phyloP scores from a whole-genome alignment of 2,113 vertebrate species.

The Calidris pygmaea region DNA sequence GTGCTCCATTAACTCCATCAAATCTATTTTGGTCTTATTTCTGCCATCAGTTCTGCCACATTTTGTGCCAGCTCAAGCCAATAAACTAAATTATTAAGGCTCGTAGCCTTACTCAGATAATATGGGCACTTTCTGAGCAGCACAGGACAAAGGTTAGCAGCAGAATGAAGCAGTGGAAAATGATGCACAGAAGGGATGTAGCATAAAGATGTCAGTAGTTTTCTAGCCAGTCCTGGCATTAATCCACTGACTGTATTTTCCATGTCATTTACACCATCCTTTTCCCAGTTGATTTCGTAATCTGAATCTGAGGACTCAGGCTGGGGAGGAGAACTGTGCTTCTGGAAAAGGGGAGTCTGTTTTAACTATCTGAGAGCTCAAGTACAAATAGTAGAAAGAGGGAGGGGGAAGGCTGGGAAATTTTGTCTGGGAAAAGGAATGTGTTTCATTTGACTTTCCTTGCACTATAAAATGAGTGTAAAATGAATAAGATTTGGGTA shows the following conservation, averaged over 20 bases:
- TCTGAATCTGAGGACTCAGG: not conserved
- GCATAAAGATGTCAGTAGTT: not conserved
- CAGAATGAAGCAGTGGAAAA: not conserved
- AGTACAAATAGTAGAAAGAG: not conserved
- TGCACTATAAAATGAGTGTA: not conserved
- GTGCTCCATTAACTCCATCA: constrained; percentile 41
- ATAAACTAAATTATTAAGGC: constrained; percentile 37
- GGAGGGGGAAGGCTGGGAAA: not conserved
- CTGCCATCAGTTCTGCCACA: constrained; percentile 37
- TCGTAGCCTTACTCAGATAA: not conserved
- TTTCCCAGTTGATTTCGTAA: not conserved
- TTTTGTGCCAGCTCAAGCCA: constrained; percentile 22
- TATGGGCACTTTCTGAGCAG: not conserved
- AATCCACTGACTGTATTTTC: not conserved
- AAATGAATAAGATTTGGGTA: not conserved
- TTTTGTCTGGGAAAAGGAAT: not conserved
- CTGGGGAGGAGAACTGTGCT: not conserved
- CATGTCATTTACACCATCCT: not conserved
- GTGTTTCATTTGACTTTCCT: not conserved
- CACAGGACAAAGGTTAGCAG: constrained; percentile 22
- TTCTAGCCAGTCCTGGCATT: not conserved
- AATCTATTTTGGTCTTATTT: constrained; percentile 52
- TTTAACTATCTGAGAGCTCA: not conserved
- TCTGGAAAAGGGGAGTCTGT: not conserved
- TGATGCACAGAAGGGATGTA: not conserved